Conservation (phyloP, 2,113 vertebrate species). For the Misgurnus mizolepis region DNA sequence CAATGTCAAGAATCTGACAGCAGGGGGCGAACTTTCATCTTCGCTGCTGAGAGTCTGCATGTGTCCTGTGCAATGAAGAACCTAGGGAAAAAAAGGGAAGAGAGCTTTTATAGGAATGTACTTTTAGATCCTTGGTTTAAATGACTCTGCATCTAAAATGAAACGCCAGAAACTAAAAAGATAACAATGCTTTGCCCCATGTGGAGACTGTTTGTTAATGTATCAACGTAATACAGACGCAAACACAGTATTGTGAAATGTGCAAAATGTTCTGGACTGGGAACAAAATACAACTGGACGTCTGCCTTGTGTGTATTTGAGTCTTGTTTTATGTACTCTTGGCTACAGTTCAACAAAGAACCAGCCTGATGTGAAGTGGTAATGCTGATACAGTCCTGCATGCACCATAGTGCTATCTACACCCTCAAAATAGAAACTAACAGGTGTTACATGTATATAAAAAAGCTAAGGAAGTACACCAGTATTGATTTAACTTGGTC, state of each 20-base stretch:
- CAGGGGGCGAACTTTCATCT: constrained; percentile 54
- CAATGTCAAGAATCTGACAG: constrained; percentile 75
- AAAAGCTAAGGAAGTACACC: constrained; percentile 18
- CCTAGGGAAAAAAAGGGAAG: constrained; percentile 63
- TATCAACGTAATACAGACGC: not conserved
- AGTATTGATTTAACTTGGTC: not conserved
- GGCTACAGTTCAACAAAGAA: constrained; percentile 19
- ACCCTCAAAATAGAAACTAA: not conserved
- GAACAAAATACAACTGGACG: not conserved
- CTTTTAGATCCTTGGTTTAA: no score
- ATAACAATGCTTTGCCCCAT: not conserved
- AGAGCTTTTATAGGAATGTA: not conserved
- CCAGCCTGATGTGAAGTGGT: not conserved
- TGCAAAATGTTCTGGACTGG: constrained; percentile 1
- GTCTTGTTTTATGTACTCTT: not conserved
- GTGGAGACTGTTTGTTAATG: not conserved
- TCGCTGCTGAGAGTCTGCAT: constrained; percentile 63
- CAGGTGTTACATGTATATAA: constrained; percentile 1
- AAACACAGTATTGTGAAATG: not conserved
- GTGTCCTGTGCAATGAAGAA: constrained; percentile 83
- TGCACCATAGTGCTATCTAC: not conserved
- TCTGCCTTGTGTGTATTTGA: not conserved
- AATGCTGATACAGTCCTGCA: constrained; percentile 21
- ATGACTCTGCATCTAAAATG: no score
- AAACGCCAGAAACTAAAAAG: not conserved